These are phyloP conservation scores for Gadopsis marmoratus DNA, from an alignment of 2,797 vertebrate species.

Conservation along the genomic window DNA sequence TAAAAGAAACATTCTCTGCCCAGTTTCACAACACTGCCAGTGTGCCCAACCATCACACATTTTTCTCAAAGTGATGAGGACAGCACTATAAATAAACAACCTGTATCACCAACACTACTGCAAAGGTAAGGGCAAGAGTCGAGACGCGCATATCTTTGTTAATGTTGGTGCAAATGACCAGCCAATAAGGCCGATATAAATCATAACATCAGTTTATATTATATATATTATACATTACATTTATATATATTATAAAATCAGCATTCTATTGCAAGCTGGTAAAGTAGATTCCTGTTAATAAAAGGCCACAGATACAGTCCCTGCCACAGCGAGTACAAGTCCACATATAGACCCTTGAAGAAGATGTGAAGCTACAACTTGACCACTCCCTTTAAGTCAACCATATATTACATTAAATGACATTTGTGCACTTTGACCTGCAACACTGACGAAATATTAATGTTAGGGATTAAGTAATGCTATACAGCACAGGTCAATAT, in stretches of 20 bases:
- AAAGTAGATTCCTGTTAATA: neutral
- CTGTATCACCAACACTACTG: neutral
- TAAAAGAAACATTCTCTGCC: neutral
- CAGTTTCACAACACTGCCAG: neutral
- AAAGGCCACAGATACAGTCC: neutral
- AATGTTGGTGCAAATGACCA: neutral
- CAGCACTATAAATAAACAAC: neutral
- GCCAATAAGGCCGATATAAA: neutral
- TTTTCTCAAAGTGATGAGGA: neutral
- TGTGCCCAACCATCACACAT: neutral
- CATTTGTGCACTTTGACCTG: neutral
- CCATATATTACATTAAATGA: neutral
- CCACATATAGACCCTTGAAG: neutral
- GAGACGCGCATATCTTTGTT: neutral
- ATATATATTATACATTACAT: too few relatives aligned
- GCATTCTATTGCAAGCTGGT: neutral
- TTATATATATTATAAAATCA: too few relatives aligned
- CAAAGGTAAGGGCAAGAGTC: neutral
- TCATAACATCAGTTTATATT: neutral
- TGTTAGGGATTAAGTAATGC: neutral
- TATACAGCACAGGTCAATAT: neutral
- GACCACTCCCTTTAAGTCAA: slow-evolving; percentile 1
- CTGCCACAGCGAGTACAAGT: neutral
- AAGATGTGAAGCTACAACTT: neutral
- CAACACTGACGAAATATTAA: neutral